phyloP scores from a whole-genome alignment of 1,140 invertebrate genomes.

The Alviniconcha marisindica region DNA sequence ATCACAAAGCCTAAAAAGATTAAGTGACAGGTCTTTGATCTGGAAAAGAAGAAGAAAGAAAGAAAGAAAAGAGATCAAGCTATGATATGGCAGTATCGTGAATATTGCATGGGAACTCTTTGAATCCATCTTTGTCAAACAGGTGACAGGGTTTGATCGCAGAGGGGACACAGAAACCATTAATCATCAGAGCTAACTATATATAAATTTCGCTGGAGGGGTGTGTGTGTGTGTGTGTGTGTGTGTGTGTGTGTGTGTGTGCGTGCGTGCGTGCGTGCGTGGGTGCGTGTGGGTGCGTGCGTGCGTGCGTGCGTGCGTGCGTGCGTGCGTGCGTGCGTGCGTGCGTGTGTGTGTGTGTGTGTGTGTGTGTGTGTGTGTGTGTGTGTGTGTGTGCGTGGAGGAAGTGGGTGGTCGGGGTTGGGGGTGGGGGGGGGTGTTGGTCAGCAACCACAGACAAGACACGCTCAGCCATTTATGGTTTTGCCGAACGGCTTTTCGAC shows the following conservation, averaged over 20 bases:
- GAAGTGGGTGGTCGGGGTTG: background rate
- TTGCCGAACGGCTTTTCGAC: background rate
- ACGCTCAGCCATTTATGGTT: background rate
- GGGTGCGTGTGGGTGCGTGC: background rate
- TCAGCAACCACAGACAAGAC: background rate
- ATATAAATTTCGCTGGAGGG: background rate
- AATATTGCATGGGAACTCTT: background rate
- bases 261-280: slow-evolving; percentile 1
- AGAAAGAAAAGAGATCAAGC: too few relatives aligned
- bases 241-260: slow-evolving; percentile 23
- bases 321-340: background rate
- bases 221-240: background rate
- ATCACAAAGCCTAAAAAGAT: too few relatives aligned
- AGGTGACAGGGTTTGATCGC: too few relatives aligned
- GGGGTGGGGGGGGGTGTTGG: background rate
- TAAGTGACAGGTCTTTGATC: too few relatives aligned
- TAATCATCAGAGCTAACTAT: background rate
- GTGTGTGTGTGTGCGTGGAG: background rate
- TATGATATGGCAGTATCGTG: too few relatives aligned
- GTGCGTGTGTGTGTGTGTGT: slow-evolving; percentile 8
- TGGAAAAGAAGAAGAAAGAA: too few relatives aligned
- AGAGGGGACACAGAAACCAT: background rate
- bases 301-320: background rate
- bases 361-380: too few relatives aligned
- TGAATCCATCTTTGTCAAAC: background rate